Conservation (phyloP, 2,113 vertebrate genomes). For the Picathartes gymnocephalus region DNA sequence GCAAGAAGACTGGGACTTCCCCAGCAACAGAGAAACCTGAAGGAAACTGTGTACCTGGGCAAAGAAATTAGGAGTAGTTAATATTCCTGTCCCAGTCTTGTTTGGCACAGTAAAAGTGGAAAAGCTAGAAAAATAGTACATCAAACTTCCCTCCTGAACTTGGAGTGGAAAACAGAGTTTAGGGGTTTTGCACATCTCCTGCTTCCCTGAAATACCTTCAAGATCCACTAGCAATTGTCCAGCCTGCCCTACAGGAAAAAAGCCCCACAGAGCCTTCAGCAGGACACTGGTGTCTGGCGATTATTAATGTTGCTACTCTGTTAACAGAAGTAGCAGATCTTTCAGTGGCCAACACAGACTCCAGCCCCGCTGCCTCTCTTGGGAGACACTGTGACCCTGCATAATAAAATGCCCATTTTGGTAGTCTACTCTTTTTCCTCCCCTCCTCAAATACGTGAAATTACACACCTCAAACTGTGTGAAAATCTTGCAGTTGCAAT, state of each 20-base stretch:
- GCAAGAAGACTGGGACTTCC: not conserved
- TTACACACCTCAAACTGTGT: slow-evolving; percentile 1
- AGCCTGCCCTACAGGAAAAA: not conserved
- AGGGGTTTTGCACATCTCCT: not conserved
- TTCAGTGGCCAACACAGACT: not conserved
- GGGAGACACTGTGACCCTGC: not conserved
- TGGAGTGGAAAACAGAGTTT: not conserved
- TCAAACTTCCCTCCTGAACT: not conserved
- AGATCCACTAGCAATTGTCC: not conserved
- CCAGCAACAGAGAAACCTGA: not conserved
- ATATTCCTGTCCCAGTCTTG: rapidly evolving
- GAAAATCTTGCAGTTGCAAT: slow-evolving; percentile 21
- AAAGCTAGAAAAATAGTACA: not conserved
- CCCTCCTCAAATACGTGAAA: not conserved
- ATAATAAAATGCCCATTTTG: not conserved
- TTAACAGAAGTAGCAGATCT: not conserved
- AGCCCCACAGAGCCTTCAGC: not conserved
- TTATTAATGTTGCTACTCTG: not conserved
- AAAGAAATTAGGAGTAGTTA: not conserved
- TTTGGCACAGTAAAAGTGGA: not conserved
- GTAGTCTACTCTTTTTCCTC: not conserved
- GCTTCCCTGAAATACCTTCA: not conserved
- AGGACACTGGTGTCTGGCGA: not conserved
- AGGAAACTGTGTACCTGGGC: not conserved
- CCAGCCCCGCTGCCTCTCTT: not conserved